phyloP scores from a whole-genome alignment of 2,797 vertebrate genomes.

The Staurois parvus region DNA sequence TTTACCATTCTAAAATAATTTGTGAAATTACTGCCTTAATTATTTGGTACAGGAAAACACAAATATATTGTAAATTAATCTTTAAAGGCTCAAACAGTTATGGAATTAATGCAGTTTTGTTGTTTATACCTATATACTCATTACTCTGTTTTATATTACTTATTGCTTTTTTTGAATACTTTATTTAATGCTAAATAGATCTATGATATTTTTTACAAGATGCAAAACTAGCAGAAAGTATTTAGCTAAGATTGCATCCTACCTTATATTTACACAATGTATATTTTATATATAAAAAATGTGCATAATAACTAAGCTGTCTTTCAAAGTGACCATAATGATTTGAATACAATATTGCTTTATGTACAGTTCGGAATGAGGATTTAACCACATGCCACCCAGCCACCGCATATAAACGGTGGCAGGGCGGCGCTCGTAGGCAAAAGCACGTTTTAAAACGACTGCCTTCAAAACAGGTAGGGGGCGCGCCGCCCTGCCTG shows the following conservation, averaged over 20 bases:
- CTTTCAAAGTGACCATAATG: not conserved
- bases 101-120: not conserved
- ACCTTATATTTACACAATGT: too few species aligned
- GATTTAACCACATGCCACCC: too few species aligned
- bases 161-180: not conserved
- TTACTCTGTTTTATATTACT: too few species aligned
- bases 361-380: not conserved
- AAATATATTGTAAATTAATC: not conserved
- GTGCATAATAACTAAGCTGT: not conserved
- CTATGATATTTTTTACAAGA: not conserved
- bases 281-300: too few species aligned
- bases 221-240: too few species aligned
- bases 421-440: too few species aligned
- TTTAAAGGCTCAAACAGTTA: not conserved
- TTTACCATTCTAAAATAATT: constrained; percentile 19
- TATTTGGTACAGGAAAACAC: not conserved
- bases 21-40: constrained; percentile 4
- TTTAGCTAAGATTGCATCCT: too few species aligned
- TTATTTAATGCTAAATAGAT: not conserved
- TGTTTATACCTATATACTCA: not conserved
- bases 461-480: too few species aligned
- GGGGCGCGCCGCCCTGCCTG: too few species aligned
- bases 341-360: not conserved
- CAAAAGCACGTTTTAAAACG: too few species aligned
- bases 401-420: too few species aligned